These are phyloP conservation scores for Pseudochirops cupreus DNA, from an alignment of 2,797 vertebrate genomes.

Conservation along the genomic window DNA sequence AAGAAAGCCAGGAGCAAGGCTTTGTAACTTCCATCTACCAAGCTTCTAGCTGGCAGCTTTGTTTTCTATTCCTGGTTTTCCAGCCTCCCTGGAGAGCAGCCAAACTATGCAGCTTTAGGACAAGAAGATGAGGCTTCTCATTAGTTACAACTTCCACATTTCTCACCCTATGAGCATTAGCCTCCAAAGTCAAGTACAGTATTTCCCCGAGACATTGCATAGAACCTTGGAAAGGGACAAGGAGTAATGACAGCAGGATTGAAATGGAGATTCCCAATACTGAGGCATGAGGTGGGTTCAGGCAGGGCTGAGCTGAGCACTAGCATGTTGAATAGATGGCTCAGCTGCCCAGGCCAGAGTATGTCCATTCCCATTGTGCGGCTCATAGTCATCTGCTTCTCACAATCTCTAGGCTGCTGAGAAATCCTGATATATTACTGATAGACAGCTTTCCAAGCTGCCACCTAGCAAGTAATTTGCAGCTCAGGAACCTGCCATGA, in stretches of 20 bases:
- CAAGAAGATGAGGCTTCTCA: not conserved
- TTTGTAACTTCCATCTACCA: not conserved
- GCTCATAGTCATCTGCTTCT: not conserved
- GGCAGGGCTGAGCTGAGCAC: not conserved
- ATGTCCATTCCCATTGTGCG: not conserved
- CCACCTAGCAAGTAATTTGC: not conserved
- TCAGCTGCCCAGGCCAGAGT: not conserved
- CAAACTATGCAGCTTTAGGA: not conserved
- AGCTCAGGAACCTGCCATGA: conserved; percentile 10
- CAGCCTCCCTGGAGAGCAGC: not conserved
- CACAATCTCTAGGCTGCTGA: not conserved
- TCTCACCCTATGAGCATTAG: not conserved
- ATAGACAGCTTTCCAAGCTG: not conserved
- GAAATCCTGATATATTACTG: not conserved
- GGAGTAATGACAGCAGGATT: not conserved
- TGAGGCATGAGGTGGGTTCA: not conserved
- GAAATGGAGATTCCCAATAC: not conserved
- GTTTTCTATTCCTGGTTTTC: not conserved
- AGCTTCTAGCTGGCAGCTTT: not conserved
- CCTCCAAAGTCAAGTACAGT: not conserved
- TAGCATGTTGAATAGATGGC: not conserved
- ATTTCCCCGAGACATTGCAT: not conserved
- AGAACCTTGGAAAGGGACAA: not conserved
- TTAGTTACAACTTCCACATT: not conserved
- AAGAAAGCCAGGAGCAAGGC: not conserved